Conservation (phyloP, 2,888 invertebrate genomes). For the Plusia festucae region DNA sequence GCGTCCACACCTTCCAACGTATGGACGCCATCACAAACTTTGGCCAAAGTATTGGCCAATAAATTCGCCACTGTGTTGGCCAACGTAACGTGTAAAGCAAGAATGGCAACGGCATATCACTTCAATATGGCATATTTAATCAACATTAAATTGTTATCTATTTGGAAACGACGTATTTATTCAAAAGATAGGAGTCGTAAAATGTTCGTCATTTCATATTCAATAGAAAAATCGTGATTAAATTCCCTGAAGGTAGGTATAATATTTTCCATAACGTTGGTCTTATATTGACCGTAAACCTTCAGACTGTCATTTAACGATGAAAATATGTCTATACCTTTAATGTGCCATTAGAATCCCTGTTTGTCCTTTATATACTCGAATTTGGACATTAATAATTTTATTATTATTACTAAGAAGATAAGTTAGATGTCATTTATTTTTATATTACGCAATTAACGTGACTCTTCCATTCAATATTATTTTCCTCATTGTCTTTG, state of each 20-base stretch:
- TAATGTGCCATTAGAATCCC: slow-evolving; percentile 77
- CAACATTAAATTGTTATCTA: slow-evolving; percentile 3
- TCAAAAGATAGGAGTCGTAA: slow-evolving; percentile 30
- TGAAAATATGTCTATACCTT: slow-evolving; percentile 74
- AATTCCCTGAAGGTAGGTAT: slow-evolving; percentile 42
- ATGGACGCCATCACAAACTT: too few relatives aligned
- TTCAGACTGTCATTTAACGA: slow-evolving; percentile 71
- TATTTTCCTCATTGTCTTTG: not conserved
- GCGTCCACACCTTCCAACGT: too few relatives aligned
- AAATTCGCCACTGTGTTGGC: too few relatives aligned
- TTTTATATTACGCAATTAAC: slow-evolving; percentile 63
- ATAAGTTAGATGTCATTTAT: slow-evolving; percentile 68
- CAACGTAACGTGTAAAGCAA: too few relatives aligned
- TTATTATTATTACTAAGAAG: slow-evolving; percentile 74
- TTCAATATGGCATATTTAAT: too few relatives aligned
- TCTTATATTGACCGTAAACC: slow-evolving; percentile 72
- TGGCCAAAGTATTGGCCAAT: too few relatives aligned
- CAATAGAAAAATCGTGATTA: slow-evolving; percentile 38
- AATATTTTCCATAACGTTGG: slow-evolving; percentile 50
- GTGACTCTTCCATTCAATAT: slow-evolving; percentile 36
- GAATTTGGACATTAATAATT: slow-evolving; percentile 67
- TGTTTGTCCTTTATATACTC: slow-evolving; percentile 71
- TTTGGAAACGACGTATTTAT: slow-evolving; percentile 19
- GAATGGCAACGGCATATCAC: too few relatives aligned
- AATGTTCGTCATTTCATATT: slow-evolving; percentile 16